Evolutionary conservation across 2,113 vertebrate genomes (phyloP).

Genomic region (Axis porcinus): DNA sequence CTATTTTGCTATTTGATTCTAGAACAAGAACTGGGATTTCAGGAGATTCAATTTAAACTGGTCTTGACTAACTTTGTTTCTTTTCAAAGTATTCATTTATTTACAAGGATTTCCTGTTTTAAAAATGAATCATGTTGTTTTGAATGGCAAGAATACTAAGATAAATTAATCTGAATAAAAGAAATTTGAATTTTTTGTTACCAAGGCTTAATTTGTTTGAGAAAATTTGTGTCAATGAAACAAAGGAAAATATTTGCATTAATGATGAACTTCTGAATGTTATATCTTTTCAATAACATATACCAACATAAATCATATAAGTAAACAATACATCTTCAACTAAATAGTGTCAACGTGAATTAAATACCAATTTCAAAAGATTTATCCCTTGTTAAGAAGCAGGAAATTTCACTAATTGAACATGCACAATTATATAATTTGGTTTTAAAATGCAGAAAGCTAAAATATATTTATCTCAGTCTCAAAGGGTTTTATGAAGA

Average conservation of each 20-base stretch:
- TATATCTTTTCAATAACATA: slow-evolving; percentile 26
- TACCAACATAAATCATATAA: not conserved
- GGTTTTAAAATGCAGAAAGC: slow-evolving; percentile 51
- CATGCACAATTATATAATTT: slow-evolving; percentile 22
- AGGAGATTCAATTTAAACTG: not conserved
- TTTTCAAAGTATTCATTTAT: not conserved
- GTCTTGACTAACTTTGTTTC: not conserved
- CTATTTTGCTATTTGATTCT: slow-evolving; percentile 36
- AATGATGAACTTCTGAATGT: not conserved
- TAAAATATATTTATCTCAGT: slow-evolving; percentile 16
- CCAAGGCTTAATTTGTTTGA: not conserved
- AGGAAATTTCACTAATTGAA: slow-evolving; percentile 25
- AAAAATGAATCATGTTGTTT: not conserved
- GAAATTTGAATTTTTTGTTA: not conserved
- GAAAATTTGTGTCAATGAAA: not conserved
- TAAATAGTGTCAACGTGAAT: not conserved
- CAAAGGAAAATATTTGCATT: not conserved
- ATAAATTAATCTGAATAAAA: slow-evolving; percentile 50
- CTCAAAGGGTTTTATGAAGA: slow-evolving; percentile 20
- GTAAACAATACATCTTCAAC: not conserved
- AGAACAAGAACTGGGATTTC: slow-evolving; percentile 27
- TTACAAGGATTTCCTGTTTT: slow-evolving; percentile 10
- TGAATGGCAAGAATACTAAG: not conserved
- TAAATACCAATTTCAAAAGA: slow-evolving; percentile 28
- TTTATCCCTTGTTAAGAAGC: not conserved